A percentile compares a stretch with the other conserved stretches of the same genome.
Conservation (phyloP, 2,113 vertebrate species). For the Tylochromis polylepis region DNA sequence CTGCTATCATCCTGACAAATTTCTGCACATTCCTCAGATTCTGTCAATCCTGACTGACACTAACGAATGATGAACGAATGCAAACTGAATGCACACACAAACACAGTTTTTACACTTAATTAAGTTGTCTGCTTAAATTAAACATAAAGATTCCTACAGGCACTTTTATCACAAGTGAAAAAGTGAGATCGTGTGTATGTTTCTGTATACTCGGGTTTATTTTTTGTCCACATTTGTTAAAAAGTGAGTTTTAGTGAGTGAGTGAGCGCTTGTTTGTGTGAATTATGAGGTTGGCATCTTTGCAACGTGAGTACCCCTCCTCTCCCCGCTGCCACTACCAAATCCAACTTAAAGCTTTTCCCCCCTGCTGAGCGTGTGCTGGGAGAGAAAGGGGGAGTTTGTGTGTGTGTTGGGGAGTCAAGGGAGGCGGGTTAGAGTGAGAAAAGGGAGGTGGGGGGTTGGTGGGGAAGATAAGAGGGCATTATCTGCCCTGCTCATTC, state of each 20-base stretch:
- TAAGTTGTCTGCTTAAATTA: not conserved
- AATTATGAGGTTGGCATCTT: slow-evolving; percentile 1
- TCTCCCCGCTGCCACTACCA: not conserved
- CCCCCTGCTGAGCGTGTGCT: slow-evolving; percentile 7
- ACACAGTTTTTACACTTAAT: not conserved
- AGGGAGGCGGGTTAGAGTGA: not conserved
- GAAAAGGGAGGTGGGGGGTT: not conserved
- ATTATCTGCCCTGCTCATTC: slow-evolving; percentile 66
- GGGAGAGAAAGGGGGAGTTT: not conserved
- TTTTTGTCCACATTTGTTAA: not conserved
- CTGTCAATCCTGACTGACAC: not conserved
- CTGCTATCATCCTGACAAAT: not conserved
- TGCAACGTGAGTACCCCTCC: not conserved
- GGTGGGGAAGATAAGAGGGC: slow-evolving; percentile 48
- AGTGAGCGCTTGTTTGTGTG: slow-evolving; percentile 13
- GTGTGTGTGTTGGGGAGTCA: not conserved
- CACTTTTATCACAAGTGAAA: slow-evolving; percentile 1
- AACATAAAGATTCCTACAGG: not conserved
- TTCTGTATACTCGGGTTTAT: not conserved
- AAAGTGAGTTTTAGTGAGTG: no score
- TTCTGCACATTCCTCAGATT: not conserved
- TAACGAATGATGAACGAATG: not conserved
- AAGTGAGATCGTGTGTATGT: not conserved
- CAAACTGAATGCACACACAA: not conserved
- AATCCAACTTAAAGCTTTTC: slow-evolving; percentile 37